A percentile compares a stretch with the other conserved stretches of the same genome.
Evolutionary conservation across 2,113 vertebrate species (phyloP).

Genomic region (human): GRCh38 chr12:100226001-100226500

Average conservation of each 20-base stretch:
- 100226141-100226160: no score
- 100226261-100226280: background rate
- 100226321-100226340: no score
- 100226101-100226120: no score
- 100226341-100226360: background rate
- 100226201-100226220: background rate
- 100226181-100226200: background rate
- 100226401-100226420: background rate
- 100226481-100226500: background rate
- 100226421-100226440: background rate
- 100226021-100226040: no score
- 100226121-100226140: no score
- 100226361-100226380: background rate
- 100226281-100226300: background rate
- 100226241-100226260: slow-evolving; percentile 5
- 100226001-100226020: no score
- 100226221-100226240: background rate
- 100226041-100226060: no score
- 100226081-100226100: no score
- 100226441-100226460: background rate
- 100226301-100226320: background rate
- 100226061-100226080: no score
- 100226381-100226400: background rate
- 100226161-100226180: background rate
- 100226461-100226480: background rate